These are phyloP conservation scores for Cottoperca gobio DNA, from an alignment of 2,797 vertebrate species.

Conservation along the genomic window DNA sequence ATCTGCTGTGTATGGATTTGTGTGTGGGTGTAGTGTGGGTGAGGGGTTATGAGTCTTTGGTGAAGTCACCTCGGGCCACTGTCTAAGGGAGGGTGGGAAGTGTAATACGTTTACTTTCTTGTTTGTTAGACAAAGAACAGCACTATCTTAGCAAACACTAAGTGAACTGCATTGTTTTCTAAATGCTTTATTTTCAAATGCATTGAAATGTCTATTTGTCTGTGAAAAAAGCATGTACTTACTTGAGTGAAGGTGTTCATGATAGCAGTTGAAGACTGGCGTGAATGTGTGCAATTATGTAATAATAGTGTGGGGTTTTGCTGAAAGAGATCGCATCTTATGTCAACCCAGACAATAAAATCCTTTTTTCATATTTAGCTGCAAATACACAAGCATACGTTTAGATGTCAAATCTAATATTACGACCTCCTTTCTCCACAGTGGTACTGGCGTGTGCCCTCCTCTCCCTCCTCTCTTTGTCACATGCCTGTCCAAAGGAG, in stretches of 20 bases:
- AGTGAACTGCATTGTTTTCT: neutral
- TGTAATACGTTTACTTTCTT: slow-evolving; percentile 55
- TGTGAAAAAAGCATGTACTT: neutral
- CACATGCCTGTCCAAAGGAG: slow-evolving; percentile 87
- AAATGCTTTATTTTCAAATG: neutral
- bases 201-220: neutral
- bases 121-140: slow-evolving; percentile 25
- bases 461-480: slow-evolving; percentile 70
- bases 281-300: slow-evolving; percentile 11
- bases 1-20: slow-evolving; percentile 77
- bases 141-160: neutral
- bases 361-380: neutral
- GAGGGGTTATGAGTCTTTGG: slow-evolving; percentile 68
- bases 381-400: neutral
- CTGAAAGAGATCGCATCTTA: neutral
- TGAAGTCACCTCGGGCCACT: slow-evolving; percentile 57
- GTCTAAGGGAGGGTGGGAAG: slow-evolving; percentile 49
- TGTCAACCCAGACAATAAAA: neutral
- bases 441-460: slow-evolving; percentile 82
- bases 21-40: slow-evolving; percentile 73
- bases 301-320: neutral
- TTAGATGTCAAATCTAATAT: slow-evolving; percentile 7
- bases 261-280: neutral
- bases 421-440: slow-evolving; percentile 66
- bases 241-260: neutral